A percentile compares a stretch with the other conserved stretches of the same genome.
Evolutionary conservation across 2,797 vertebrate species (phyloP).

Genomic region (Tenualosa thibaudeaui): DNA sequence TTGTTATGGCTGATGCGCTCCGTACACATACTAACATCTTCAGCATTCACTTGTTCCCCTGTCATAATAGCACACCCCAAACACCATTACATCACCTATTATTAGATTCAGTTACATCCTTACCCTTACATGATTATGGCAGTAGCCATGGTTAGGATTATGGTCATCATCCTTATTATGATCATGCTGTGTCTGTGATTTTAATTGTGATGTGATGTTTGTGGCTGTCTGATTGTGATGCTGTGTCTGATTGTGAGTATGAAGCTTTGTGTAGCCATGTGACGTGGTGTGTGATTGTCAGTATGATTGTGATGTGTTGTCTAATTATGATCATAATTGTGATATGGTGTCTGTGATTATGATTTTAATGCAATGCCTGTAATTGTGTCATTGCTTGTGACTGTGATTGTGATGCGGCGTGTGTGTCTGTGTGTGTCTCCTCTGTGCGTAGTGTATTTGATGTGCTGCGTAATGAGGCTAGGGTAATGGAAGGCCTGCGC

Average conservation of each 20-base stretch:
- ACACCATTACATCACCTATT: background rate
- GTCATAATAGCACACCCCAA: background rate
- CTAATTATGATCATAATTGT: background rate
- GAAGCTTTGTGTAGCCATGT: background rate
- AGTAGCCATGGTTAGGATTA: too few relatives aligned
- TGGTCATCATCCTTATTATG: too few relatives aligned
- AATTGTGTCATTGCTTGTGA: background rate
- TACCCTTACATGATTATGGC: too few relatives aligned
- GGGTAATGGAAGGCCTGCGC: conserved; percentile 93
- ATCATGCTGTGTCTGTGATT: too few relatives aligned
- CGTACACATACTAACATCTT: background rate
- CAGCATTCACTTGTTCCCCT: background rate
- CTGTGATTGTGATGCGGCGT: background rate
- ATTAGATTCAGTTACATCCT: background rate
- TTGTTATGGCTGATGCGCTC: background rate
- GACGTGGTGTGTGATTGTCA: background rate
- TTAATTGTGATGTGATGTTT: too few relatives aligned
- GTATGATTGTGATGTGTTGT: background rate
- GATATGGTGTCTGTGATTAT: background rate
- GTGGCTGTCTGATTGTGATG: too few relatives aligned
- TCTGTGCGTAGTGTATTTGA: conserved; percentile 82
- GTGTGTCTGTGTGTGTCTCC: background rate
- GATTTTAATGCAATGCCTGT: background rate
- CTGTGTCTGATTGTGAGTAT: too few relatives aligned
- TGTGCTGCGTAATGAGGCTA: conserved; percentile 87